Evolutionary conservation across 37 sponge, comb jelly and placozoan genomes (phyloP).

Genomic region (Geodia barretti): DNA sequence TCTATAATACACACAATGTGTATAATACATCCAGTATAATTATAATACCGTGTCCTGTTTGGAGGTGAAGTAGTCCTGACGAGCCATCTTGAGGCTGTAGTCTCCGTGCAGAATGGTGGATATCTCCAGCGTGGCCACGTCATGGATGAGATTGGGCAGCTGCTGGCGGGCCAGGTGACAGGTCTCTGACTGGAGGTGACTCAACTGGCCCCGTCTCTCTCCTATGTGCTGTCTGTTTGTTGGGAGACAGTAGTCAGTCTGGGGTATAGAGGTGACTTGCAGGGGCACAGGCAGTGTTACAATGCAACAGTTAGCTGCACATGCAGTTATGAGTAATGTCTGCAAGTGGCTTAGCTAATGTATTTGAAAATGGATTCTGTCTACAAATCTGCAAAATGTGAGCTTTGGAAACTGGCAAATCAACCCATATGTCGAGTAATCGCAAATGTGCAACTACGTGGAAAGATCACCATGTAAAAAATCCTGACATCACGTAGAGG

Average conservation of each 20-base stretch:
- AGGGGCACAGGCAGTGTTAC: not conserved
- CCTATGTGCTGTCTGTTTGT: constrained; percentile 21
- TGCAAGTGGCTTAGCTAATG: too few species aligned
- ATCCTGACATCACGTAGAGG: too few species aligned
- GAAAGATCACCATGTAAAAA: too few species aligned
- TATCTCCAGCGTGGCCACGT: constrained; percentile 55
- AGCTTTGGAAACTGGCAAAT: too few species aligned
- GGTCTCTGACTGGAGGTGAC: constrained; percentile 13
- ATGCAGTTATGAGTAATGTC: too few species aligned
- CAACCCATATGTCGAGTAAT: too few species aligned
- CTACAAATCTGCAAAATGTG: too few species aligned
- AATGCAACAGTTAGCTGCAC: too few species aligned
- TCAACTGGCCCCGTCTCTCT: constrained; percentile 9
- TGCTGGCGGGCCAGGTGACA: not conserved
- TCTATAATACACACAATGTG: too few species aligned
- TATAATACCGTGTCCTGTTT: constrained; percentile 73
- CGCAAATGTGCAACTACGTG: too few species aligned
- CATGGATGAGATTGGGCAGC: constrained; percentile 42
- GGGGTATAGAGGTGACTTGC: not conserved
- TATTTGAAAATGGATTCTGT: too few species aligned
- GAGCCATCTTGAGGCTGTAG: constrained; percentile 79
- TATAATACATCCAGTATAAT: not conserved
- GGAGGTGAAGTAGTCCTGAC: constrained; percentile 81
- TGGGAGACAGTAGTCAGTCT: not conserved
- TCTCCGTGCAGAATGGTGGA: constrained; percentile 64